Conservation (phyloP, 2,113 vertebrate genomes). For the Phasianus colchicus region DNA sequence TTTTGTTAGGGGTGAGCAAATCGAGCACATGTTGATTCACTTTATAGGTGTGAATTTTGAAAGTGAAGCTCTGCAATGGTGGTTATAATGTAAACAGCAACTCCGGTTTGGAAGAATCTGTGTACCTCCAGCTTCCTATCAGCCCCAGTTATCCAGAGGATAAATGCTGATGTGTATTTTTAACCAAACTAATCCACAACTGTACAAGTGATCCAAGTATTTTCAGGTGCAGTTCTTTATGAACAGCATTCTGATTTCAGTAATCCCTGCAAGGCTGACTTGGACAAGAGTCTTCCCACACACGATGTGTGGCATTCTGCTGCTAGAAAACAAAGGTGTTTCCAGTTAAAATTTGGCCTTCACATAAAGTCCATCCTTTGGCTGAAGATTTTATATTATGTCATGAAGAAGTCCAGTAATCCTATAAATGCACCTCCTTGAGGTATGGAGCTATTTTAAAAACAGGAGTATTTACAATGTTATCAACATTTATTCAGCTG, state of each 20-base stretch:
- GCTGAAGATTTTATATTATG: slow-evolving; percentile 43
- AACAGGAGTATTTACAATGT: background rate
- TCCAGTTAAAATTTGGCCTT: slow-evolving; percentile 59
- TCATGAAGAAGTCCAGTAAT: slow-evolving; percentile 38
- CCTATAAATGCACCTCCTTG: slow-evolving; percentile 21
- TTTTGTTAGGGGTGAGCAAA: background rate
- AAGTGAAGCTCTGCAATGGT: background rate
- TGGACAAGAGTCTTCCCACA: slow-evolving; percentile 32
- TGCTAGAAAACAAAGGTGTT: slow-evolving; percentile 46
- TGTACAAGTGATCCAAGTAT: background rate
- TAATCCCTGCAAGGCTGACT: slow-evolving; percentile 25
- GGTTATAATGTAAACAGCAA: background rate
- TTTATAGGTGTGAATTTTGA: slow-evolving; percentile 27
- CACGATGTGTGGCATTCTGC: slow-evolving; percentile 29
- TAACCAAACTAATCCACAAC: background rate
- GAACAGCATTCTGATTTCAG: slow-evolving; percentile 55
- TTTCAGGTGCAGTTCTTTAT: slow-evolving; percentile 63
- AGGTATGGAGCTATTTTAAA: slow-evolving; percentile 32
- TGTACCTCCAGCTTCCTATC: background rate
- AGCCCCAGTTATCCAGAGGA: background rate
- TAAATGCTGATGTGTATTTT: background rate
- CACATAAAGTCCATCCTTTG: slow-evolving; percentile 38
- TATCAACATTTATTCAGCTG: slow-evolving; percentile 50
- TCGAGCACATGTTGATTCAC: background rate
- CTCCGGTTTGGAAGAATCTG: background rate